Evolutionary conservation across 1,140 invertebrate genomes (phyloP).

Genomic region (Acyrthosiphon pisum): DNA sequence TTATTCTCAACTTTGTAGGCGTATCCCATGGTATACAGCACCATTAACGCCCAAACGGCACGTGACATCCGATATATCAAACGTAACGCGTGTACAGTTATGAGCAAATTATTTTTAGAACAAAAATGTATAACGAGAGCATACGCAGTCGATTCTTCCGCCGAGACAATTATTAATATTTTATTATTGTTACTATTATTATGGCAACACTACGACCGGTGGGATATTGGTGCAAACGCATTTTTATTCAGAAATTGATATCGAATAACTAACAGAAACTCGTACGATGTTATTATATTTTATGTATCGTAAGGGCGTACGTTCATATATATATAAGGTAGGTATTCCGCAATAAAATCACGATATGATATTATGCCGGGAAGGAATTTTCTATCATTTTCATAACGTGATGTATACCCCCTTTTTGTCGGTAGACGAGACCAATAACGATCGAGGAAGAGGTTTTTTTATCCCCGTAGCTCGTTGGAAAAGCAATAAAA

Average conservation of each 20-base stretch:
- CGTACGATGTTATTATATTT: not conserved
- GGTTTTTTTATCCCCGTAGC: conserved; percentile 23
- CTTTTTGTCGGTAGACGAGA: conserved; percentile 37
- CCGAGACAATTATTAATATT: not conserved
- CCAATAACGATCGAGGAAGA: conserved; percentile 47
- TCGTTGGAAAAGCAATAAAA: conserved; percentile 52
- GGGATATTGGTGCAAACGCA: not conserved
- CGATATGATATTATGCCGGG: conserved; percentile 30
- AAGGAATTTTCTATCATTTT: conserved; percentile 48
- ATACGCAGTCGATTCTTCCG: not conserved
- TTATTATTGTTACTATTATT: conserved; percentile 3
- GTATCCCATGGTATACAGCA: not conserved
- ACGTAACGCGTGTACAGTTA: not conserved
- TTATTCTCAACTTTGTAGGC: conserved; percentile 33
- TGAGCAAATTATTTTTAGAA: conserved; percentile 18
- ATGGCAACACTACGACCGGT: not conserved
- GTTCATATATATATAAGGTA: not conserved
- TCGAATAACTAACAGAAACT: conserved; percentile 16
- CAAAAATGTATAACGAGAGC: conserved; percentile 18
- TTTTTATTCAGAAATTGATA: not conserved
- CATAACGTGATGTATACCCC: conserved; percentile 39
- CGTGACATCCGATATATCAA: conserved; percentile 35
- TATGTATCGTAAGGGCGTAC: conserved; percentile 5
- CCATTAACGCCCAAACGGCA: conserved; percentile 48
- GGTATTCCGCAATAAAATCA: conserved; percentile 44